phyloP scores from a whole-genome alignment of 2,797 vertebrate species.

The Anas bernieri region DNA sequence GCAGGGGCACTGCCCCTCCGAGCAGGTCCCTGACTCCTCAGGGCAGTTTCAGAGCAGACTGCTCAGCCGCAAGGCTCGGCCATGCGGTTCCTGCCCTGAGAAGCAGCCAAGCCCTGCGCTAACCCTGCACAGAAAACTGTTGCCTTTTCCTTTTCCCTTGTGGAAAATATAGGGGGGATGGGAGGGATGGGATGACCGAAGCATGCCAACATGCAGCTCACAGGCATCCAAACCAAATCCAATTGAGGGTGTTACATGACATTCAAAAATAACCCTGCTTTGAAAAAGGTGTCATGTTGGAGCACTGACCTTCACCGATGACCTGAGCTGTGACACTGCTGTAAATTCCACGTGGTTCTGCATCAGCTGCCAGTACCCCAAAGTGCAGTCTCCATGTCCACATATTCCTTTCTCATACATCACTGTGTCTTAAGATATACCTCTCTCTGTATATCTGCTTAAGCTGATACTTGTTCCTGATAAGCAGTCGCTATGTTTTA shows the following conservation, averaged over 20 bases:
- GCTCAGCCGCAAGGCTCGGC: rapidly evolving
- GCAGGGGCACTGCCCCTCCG: background rate
- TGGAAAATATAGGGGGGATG: background rate
- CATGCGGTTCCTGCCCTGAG: background rate
- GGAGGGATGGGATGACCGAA: background rate
- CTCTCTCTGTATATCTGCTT: slow-evolving; percentile 70
- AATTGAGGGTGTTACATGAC: background rate
- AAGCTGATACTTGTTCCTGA: slow-evolving; percentile 76
- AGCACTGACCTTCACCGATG: background rate
- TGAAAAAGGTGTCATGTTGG: background rate
- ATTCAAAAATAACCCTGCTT: background rate
- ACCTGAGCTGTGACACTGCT: slow-evolving; percentile 37
- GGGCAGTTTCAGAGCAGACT: background rate
- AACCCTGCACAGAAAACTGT: rapidly evolving
- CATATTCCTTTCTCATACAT: slow-evolving; percentile 58
- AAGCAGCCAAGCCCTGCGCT: rapidly evolving
- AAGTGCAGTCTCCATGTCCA: slow-evolving; percentile 46
- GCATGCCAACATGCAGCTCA: background rate
- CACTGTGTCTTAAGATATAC: slow-evolving; percentile 72
- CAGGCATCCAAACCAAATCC: background rate
- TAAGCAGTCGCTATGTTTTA: slow-evolving; percentile 93
- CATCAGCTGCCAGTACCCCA: slow-evolving; percentile 20
- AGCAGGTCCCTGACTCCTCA: background rate
- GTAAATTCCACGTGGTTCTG: slow-evolving; percentile 47
- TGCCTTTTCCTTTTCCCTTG: background rate